A percentile compares a stretch with the other conserved stretches of the same genome.
These are phyloP conservation scores for Martes martes DNA, from an alignment of 2,113 vertebrate genomes.

Conservation along the genomic window DNA sequence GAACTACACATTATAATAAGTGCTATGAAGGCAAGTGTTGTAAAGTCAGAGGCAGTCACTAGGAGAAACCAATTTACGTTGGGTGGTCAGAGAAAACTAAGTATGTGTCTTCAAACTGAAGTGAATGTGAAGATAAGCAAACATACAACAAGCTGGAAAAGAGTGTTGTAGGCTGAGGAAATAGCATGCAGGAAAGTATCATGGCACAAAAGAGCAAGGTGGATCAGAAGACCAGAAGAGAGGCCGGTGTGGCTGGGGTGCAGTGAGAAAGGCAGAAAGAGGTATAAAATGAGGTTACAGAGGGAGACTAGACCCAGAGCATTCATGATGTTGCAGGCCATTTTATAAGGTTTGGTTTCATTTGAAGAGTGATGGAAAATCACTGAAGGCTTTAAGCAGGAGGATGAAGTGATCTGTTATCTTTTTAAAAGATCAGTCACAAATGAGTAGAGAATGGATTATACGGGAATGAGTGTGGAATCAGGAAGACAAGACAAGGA, in stretches of 20 bases:
- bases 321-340: neutral
- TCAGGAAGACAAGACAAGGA: neutral
- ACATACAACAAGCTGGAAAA: neutral
- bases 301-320: neutral
- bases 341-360: neutral
- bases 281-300: neutral
- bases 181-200: neutral
- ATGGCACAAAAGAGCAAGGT: neutral
- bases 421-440: neutral
- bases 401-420: neutral
- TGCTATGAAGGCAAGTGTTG: neutral
- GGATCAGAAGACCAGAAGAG: neutral
- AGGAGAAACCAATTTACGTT: neutral
- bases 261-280: neutral
- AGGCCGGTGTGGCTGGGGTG: neutral
- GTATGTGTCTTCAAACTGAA: neutral
- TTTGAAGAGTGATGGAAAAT: neutral
- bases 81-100: neutral
- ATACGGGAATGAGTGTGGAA: neutral
- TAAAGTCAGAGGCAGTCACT: neutral
- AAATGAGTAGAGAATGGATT: neutral
- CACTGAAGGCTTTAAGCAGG: neutral
- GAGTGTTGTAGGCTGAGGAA: neutral
- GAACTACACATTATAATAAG: neutral
- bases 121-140: neutral